phyloP scores from a whole-genome alignment of 2,888 invertebrate species.

The Harpalus rubripes region DNA sequence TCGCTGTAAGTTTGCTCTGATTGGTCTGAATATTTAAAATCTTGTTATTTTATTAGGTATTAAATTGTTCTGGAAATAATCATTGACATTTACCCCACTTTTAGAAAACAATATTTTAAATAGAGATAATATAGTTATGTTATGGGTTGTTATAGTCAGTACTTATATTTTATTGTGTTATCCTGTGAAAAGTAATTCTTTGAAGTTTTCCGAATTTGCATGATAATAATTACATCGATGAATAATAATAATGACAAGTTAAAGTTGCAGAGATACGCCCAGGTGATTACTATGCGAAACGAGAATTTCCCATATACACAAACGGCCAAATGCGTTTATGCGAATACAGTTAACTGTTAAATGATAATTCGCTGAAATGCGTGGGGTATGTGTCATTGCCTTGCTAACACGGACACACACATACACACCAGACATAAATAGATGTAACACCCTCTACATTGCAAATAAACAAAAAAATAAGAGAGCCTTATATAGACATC shows the following conservation, averaged over 20 bases:
- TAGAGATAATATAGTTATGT: too few relatives aligned
- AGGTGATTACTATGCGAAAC: slow-evolving; percentile 34
- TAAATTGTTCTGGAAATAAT: too few relatives aligned
- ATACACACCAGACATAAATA: not conserved
- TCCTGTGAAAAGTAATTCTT: not conserved
- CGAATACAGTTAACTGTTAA: slow-evolving; percentile 48
- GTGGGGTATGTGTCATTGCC: slow-evolving; percentile 53
- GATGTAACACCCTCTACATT: not conserved
- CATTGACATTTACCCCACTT: too few relatives aligned
- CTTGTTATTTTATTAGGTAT: too few relatives aligned
- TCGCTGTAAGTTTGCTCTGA: too few relatives aligned
- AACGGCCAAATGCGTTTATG: slow-evolving; percentile 37
- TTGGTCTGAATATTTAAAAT: too few relatives aligned
- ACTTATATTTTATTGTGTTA: too few relatives aligned
- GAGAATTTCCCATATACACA: slow-evolving; percentile 36
- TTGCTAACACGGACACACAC: not conserved
- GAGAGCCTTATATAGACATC: too few relatives aligned
- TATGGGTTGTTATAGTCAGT: too few relatives aligned
- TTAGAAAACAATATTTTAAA: too few relatives aligned
- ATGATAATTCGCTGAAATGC: slow-evolving; percentile 42
- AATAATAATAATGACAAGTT: slow-evolving; percentile 41
- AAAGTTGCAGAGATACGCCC: not conserved
- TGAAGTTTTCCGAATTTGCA: slow-evolving; percentile 18
- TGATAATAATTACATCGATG: slow-evolving; percentile 30
- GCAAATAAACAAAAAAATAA: too few relatives aligned